Evolutionary conservation across 1,140 invertebrate species (phyloP).

Genomic region (Brevipalpus yothersi): DNA sequence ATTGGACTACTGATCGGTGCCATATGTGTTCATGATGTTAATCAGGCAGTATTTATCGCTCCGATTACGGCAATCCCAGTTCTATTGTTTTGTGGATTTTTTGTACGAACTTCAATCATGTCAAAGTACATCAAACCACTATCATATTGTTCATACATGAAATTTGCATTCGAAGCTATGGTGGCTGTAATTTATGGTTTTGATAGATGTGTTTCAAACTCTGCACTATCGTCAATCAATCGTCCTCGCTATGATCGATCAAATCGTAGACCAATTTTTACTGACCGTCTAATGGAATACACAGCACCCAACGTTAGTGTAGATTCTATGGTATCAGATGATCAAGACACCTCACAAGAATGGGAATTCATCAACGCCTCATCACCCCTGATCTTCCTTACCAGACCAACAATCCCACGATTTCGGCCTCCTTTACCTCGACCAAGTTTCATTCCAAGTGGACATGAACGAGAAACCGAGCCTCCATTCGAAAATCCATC

Average conservation of each 20-base stretch:
- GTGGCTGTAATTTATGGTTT: conserved; percentile 76
- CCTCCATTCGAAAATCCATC: no score
- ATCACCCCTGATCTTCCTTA: background rate
- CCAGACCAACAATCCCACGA: background rate
- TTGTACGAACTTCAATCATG: conserved; percentile 73
- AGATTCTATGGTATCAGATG: background rate
- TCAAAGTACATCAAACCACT: conserved; percentile 65
- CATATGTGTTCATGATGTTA: background rate
- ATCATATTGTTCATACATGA: conserved; percentile 64
- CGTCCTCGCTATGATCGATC: background rate
- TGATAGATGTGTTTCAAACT: conserved; percentile 25
- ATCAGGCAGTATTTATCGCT: conserved; percentile 22
- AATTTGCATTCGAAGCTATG: conserved; percentile 72
- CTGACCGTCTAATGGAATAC: background rate
- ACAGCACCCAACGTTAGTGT: background rate
- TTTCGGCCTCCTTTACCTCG: background rate
- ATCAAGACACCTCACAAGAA: background rate
- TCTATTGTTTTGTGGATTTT: conserved; percentile 64
- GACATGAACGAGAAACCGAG: no score
- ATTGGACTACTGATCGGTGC: conserved; percentile 75
- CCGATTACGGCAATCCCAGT: conserved; percentile 22
- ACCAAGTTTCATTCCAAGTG: background rate
- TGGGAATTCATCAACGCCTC: background rate
- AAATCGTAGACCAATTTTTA: background rate
- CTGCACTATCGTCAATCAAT: background rate